Base-by-base conservation (phyloP, 2,888 invertebrate genomes). In the Diaprepes abbreviatus region DNA sequence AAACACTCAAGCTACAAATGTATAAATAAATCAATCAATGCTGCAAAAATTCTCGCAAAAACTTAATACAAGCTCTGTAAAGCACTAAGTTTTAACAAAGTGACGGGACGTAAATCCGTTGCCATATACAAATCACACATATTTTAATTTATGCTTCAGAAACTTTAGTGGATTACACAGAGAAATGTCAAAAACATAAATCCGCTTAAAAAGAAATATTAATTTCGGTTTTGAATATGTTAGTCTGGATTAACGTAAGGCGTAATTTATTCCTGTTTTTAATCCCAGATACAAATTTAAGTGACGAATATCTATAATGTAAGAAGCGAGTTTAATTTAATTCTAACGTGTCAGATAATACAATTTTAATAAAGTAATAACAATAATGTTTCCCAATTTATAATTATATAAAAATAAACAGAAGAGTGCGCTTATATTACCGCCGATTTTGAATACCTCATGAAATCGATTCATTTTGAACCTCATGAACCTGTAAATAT, bases 121-220 rank as follows among this genome's bases (percentile, higher is more conserved):
- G 36, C 19, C 21, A 43, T 48, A 50, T 48, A 60, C 50, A 33
- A 50, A 50, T 48, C 43, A 48, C 45, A 60, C 60, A 60, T 60
- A 60, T 48, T 60, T 60, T 60, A 60, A 60, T 60, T 60, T 60
- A 60, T 48, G 50, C 36, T 48, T 24, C 21, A 12, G 24, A 43
- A 58, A 58, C 43, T 40, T 58, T 43, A 58, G 48, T 50, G 60
- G 60, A 60, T 60, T 60, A 60, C 50, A 35, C 35, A 14, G 60
- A 60, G 60, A 35, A 60, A 60, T 36, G 50, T 60, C 60, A 31
- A 48, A 50, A 60, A 50, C 60, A 50, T 60, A 60, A 60, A 60
- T 60, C 60, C 48, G 48, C 58, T 60, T 60, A 50, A 60, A 60
- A 60, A 60, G 60, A 60, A 60, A 60, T 60, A 60, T 60, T 48